phyloP scores from a whole-genome alignment of 1,140 invertebrate species.

The Megathymus violae region DNA sequence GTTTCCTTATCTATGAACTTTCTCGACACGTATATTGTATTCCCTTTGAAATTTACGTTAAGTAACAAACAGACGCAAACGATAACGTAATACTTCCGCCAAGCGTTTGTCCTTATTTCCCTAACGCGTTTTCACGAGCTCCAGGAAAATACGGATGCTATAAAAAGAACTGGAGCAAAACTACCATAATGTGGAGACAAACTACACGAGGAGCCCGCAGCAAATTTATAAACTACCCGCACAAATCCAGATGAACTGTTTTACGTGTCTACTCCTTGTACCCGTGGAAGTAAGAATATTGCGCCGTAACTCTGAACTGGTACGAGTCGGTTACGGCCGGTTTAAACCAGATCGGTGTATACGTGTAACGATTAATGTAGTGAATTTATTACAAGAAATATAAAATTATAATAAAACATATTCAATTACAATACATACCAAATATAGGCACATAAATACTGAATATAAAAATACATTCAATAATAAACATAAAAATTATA shows the following conservation, averaged over 20 bases:
- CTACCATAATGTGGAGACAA: constrained; percentile 36
- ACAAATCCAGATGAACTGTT: constrained; percentile 41
- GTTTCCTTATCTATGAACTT: neutral
- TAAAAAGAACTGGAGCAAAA: constrained; percentile 35
- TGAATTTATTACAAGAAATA: no score
- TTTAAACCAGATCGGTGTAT: no score
- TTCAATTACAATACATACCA: no score
- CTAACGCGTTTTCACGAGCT: constrained; percentile 19
- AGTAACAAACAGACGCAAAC: neutral
- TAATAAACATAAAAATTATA: no score
- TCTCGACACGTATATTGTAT: constrained; percentile 2
- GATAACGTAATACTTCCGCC: constrained; percentile 2
- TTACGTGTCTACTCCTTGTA: constrained; percentile 29
- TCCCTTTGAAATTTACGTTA: constrained; percentile 10
- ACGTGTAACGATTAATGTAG: no score
- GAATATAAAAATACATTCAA: no score
- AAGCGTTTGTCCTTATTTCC: constrained; percentile 25
- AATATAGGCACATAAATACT: no score
- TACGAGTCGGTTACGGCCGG: constrained; percentile 31
- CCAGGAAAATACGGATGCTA: constrained; percentile 21
- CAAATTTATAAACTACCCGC: constrained; percentile 37
- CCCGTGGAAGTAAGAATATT: constrained; percentile 39
- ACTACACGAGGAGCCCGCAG: constrained; percentile 24
- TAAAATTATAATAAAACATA: no score
- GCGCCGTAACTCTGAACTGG: constrained; percentile 40